phyloP scores from a whole-genome alignment of 2,888 invertebrate genomes.

The Rhopalosiphum nymphaeae region DNA sequence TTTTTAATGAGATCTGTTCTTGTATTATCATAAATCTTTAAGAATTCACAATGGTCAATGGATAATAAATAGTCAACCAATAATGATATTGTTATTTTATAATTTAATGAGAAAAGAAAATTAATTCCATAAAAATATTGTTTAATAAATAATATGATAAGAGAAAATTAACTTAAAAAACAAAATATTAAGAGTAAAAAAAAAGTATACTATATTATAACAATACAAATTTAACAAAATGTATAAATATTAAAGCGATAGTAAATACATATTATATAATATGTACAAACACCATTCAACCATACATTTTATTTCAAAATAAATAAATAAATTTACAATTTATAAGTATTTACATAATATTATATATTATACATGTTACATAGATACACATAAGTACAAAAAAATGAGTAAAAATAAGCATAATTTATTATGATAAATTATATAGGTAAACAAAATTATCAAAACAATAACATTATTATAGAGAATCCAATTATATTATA shows the following conservation, averaged over 20 bases:
- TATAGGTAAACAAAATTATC: background rate
- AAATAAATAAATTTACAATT: background rate
- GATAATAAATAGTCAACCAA: background rate
- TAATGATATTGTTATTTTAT: background rate
- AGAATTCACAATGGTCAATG: background rate
- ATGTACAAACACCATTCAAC: background rate
- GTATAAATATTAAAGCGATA: background rate
- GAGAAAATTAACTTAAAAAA: background rate
- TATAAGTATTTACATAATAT: background rate
- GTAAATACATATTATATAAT: background rate
- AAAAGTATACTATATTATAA: background rate
- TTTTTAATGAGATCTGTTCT: background rate
- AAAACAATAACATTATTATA: background rate
- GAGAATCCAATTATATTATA: background rate
- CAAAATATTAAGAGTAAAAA: background rate
- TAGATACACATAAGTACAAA: background rate
- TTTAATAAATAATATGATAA: background rate
- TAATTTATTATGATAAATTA: background rate
- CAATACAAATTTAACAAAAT: background rate
- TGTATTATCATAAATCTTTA: background rate
- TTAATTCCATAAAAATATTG: background rate
- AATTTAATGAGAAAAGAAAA: background rate
- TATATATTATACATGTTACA: background rate
- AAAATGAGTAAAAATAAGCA: background rate
- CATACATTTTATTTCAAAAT: background rate